These are phyloP conservation scores for Dioctria linearis DNA, from an alignment of 2,888 invertebrate genomes.

Conservation along the genomic window DNA sequence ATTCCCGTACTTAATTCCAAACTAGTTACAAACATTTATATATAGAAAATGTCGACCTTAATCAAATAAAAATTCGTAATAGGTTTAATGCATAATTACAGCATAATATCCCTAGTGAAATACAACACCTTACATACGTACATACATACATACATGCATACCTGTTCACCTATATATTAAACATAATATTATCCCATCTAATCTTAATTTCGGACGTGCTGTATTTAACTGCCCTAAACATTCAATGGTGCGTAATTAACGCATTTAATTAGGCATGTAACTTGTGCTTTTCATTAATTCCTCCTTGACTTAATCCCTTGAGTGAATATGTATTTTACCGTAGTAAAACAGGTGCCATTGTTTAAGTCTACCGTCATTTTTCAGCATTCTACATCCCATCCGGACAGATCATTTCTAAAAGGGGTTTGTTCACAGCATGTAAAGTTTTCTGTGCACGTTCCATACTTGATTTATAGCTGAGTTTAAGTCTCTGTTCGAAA, in stretches of 20 bases:
- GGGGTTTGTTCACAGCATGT: slow-evolving; percentile 43
- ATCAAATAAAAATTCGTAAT: too few species aligned
- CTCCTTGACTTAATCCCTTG: slow-evolving; percentile 14
- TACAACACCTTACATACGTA: too few species aligned
- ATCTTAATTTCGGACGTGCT: background rate
- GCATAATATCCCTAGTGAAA: too few species aligned
- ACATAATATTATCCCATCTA: too few species aligned
- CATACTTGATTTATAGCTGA: slow-evolving; percentile 40
- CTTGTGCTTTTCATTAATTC: slow-evolving; percentile 37
- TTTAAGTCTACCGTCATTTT: slow-evolving; percentile 15
- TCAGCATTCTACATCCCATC: background rate
- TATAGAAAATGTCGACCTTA: too few species aligned
- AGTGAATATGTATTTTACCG: slow-evolving; percentile 1
- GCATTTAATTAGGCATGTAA: slow-evolving; percentile 37
- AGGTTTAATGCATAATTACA: too few species aligned
- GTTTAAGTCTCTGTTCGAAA: slow-evolving; percentile 20
- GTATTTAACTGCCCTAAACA: slow-evolving; percentile 20
- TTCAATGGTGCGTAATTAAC: slow-evolving; percentile 42
- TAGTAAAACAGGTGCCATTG: slow-evolving; percentile 13
- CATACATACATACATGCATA: too few species aligned
- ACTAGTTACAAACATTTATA: too few species aligned
- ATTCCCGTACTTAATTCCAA: too few species aligned
- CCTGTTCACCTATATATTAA: too few species aligned
- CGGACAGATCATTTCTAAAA: slow-evolving; percentile 33
- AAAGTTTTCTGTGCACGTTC: slow-evolving; percentile 46